These are phyloP conservation scores for Myxocyprinus asiaticus DNA, from an alignment of 2,113 vertebrate species.

Conservation along the genomic window DNA sequence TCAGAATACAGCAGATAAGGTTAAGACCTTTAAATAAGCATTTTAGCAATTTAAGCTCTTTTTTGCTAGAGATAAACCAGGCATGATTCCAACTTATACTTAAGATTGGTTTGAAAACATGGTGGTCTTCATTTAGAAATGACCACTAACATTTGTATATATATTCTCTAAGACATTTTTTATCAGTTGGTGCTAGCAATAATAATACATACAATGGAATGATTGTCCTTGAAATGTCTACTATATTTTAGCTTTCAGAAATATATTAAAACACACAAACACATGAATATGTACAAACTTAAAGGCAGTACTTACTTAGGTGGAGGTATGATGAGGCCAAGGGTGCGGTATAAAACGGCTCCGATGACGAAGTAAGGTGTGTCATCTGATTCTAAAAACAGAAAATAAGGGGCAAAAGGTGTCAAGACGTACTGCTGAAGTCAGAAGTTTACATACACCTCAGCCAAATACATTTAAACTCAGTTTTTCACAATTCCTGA, in stretches of 20 bases:
- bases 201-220: not conserved
- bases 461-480: no score
- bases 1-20: slow-evolving; percentile 1
- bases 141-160: not conserved
- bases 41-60: not conserved
- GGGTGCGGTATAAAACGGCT: slow-evolving; percentile 91
- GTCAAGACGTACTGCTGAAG: no score
- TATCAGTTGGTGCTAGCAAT: not conserved
- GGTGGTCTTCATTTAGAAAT: not conserved
- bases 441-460: no score
- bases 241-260: not conserved
- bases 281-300: no score
- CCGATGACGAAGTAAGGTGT: slow-evolving; percentile 93
- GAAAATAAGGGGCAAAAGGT: no score
- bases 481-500: no score
- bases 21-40: slow-evolving; percentile 13
- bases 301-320: slow-evolving; percentile 79
- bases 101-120: not conserved
- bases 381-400: slow-evolving; percentile 80
- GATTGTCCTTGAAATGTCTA: not conserved
- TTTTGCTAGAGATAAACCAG: slow-evolving; percentile 1
- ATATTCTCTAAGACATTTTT: not conserved
- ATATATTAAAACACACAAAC: no score
- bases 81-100: not conserved
- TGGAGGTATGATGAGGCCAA: slow-evolving; percentile 89